phyloP scores from a whole-genome alignment of 2,797 vertebrate species.

The Diglossa cyanea region DNA sequence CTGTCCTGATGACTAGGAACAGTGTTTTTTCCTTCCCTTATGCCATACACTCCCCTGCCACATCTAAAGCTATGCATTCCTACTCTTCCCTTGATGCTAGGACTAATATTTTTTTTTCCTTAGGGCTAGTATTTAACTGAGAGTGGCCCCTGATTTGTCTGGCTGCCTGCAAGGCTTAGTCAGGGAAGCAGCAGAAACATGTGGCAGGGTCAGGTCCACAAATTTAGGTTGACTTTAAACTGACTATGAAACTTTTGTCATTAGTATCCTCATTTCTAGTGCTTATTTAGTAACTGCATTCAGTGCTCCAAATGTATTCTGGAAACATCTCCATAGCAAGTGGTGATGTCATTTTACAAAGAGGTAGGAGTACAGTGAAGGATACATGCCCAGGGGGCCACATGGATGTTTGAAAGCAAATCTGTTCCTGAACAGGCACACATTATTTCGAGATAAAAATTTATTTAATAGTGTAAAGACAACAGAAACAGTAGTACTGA shows the following conservation, averaged over 20 bases:
- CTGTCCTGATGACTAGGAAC: background rate
- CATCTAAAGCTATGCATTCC: background rate
- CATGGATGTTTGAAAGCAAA: background rate
- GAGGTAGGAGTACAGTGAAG: background rate
- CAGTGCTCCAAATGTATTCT: background rate
- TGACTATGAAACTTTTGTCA: background rate
- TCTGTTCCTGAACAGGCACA: background rate
- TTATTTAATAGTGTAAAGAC: background rate
- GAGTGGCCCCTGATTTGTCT: background rate
- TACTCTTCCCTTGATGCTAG: background rate
- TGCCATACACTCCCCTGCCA: background rate
- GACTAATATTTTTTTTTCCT: background rate
- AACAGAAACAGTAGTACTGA: background rate
- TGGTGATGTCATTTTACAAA: background rate
- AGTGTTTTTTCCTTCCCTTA: background rate
- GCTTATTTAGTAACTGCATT: background rate
- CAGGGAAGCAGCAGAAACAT: constrained; percentile 9
- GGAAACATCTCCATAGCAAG: background rate
- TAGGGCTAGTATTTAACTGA: constrained; percentile 13
- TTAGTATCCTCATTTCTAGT: background rate
- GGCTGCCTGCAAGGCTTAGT: background rate
- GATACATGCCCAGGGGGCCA: background rate
- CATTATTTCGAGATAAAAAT: background rate
- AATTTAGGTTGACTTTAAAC: constrained; percentile 20
- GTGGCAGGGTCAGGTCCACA: constrained; percentile 17